Evolutionary conservation across 2,113 vertebrate genomes (phyloP), one percentile per base, ranked within the genome.

Genomic region (Alligator mississippiensis): DNA sequence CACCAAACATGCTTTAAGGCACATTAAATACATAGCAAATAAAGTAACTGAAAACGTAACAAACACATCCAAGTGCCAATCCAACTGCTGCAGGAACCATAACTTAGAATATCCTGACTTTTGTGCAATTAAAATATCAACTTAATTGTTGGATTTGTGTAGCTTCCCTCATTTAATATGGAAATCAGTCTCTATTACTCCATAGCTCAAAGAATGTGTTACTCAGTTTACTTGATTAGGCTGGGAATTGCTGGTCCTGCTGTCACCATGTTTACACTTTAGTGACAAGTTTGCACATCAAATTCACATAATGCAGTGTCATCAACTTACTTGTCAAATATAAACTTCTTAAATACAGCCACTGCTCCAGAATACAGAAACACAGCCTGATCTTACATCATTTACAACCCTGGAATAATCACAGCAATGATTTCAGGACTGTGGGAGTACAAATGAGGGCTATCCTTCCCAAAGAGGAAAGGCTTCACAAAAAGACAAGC

Each of bases 221-320:
- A 91, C 95, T 97, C 57, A 7, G 94, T 93, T 95, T 94, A 96
- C 95, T 97, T 95, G 95, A 97, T 96, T 96, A 96, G 94, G 90
- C 92, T 95, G 95, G 90, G 96, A 97, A 97, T 96, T 97, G 96
- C 93, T 94, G 89, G 95, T 95, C 95, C 95, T 93, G 92, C 97
- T 96, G 96, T 96, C 97, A 96, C 90, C 89, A 25, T 96, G 86
- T 95, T 97, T 96, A 96, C 88, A 96, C 88, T 94, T 90, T 70
- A 66, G 95, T 96, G 96, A 97, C 97, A 97, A 96, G 90, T 97
- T 90, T 95, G 96, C 95, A 94, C 95, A 97, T 97, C 96, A 95
- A 80, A 96, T 94, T 89, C 96, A 94, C 91, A 93, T 94, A 96
- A 96, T 90, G 94, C 93, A 85, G 82, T 95, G 96, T 90, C 96